Percentiles rank a stretch among this genome's conserved stretches.
phyloP scores from a whole-genome alignment of 2,888 invertebrate genomes.

The Nebria salina region DNA sequence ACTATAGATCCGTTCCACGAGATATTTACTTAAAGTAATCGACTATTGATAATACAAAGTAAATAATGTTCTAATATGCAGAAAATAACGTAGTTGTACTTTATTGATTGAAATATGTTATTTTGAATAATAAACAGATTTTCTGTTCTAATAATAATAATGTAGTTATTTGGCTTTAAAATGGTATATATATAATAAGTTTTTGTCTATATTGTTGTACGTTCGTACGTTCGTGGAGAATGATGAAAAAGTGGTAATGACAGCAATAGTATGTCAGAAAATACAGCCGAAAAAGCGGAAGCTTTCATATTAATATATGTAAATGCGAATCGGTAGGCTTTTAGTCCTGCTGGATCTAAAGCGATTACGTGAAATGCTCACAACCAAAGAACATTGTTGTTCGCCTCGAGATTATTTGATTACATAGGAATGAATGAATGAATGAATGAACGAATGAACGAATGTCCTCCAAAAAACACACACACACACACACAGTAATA shows the following conservation, averaged over 20 bases:
- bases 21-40: not conserved
- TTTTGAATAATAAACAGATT: not conserved
- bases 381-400: not conserved
- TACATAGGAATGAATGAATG: not conserved
- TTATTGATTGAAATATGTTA: no score
- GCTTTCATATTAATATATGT: conserved; percentile 41
- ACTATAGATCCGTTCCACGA: conserved; percentile 8
- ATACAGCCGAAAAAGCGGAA: conserved; percentile 2
- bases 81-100: no score
- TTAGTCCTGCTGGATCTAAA: conserved; percentile 31
- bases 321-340: conserved; percentile 39
- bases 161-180: not conserved
- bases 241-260: conserved; percentile 27
- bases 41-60: not conserved
- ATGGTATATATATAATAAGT: not conserved
- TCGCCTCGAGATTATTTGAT: conserved; percentile 21
- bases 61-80: not conserved
- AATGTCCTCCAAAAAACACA: not conserved
- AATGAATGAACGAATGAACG: not conserved
- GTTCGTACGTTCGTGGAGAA: not conserved
- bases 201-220: not conserved
- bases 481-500: not conserved
- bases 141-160: not conserved
- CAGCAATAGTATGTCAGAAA: conserved; percentile 21
- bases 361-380: conserved; percentile 25